Base-by-base conservation (phyloP, 2,888 invertebrate genomes). In the Seira musarum region DNA sequence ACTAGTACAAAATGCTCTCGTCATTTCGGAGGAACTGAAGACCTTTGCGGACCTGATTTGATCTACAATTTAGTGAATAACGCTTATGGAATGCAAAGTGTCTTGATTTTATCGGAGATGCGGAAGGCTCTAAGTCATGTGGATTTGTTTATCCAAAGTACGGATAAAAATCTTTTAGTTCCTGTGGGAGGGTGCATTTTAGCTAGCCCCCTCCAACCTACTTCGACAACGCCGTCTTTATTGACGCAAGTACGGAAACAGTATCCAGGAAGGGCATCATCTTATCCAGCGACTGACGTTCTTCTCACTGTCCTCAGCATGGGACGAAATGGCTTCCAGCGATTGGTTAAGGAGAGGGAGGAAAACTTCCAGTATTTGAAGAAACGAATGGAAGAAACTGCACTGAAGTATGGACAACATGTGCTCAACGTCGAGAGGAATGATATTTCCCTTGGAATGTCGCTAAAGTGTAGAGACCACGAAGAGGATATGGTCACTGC, bases 131-230 rank as follows among this genome's bases (percentile, higher is more conserved):
- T 90, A 81, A 95, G 94, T 8, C 90, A 94, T 77, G 90, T 95
- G 0, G 95, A 95, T 89, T 92, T 92, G 3, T 93, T 95, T 89
- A 93, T 96, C 35, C 95, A 95, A 88, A 95, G 94, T 87, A 93
- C 94, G 10, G 95, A 95, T 88, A 95, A 96, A 88, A 95, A 95
- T 89, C 92, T 95, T 81, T 89, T 95, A 89, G 94, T 95, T 24
- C 95, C 95, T 15, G 95, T 96, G 1, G 95, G 95, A 8, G 95
- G 95, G 0, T 92, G 94, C 15, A 90, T 94, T 65, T 92, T 95
- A 75, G 94, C 53, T 1, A 77, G 70, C 21, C 76, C 69, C 1
- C 2, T 57, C 1, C 1, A 21, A 49, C 24, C 24, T 30, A 30
- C 30, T 13, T 22, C 46, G 22, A 66, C 5, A 19, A 17, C n/a